Evolutionary conservation across 1,140 invertebrate genomes (phyloP), one percentile per base, ranked within the genome.

Genomic region (Meloidogyne floridensis): DNA sequence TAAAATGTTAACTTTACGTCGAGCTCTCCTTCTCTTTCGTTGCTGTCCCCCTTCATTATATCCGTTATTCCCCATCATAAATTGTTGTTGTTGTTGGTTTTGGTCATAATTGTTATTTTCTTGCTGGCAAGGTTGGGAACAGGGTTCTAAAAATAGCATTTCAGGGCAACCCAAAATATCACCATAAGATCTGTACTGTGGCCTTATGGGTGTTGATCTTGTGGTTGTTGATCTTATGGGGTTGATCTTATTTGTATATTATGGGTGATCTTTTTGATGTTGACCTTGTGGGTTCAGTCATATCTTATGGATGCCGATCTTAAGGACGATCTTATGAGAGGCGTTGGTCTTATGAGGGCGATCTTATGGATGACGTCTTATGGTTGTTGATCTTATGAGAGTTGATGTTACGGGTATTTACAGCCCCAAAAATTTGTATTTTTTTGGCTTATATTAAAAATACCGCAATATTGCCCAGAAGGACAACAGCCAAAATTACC

Each of bases 401-500:
- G 59, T 65, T n/a, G 65, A 18, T 18, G 7, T 51, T 47, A 70
- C 71, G 51, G 65, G 18, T 51, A 15, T 7, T 20, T 20, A 32
- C 32, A 10, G 18, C 53, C 2, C 77, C 32, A 32, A 20, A 72
- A 54, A 11, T 56, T 13, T 71, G 20, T 0, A 74, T 6, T 5
- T 69, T 32, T 43, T 72, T 13, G n/a, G 76, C 56, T 32, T 42
- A 69, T 70, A 20, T 20, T 70, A 59, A 11, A n/a, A 79, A 69
- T 51, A 42, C 59, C n/a, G 77, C 42, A 42, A 69, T 65, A n/a
- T 32, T 20, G 74, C 74, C 74, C 74, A 75, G 32, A 32, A 32
- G 59, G 32, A 65, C 77, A 79, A 51, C 77, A 79, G 59, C 77
- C 77, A 72, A 79, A 79, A 70, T 79, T 79, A 51, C 77, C 77